Evolutionary conservation across 2,113 vertebrate species (phyloP).

Genomic region (Gymnocephalus cernua): DNA sequence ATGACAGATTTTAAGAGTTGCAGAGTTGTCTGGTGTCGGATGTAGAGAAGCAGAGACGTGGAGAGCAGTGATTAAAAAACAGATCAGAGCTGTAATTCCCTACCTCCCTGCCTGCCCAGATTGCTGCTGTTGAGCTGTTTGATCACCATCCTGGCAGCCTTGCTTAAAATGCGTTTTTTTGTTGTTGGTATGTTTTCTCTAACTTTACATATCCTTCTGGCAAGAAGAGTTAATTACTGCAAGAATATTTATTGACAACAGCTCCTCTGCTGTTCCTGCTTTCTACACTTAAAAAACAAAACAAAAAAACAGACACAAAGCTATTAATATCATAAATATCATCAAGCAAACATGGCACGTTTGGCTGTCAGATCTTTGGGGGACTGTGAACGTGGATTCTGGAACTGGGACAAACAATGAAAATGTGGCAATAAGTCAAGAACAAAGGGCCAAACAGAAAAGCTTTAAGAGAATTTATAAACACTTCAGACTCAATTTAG

Average conservation of each 20-base stretch:
- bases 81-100: constrained; percentile 78
- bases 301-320: neutral
- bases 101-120: constrained; percentile 66
- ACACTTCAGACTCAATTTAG: constrained; percentile 75
- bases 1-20: constrained; percentile 73
- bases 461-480: constrained; percentile 77
- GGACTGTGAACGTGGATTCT: constrained; percentile 8
- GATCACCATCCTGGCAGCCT: constrained; percentile 71
- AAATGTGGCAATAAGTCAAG: constrained; percentile 63
- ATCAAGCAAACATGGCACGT: constrained; percentile 51
- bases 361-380: constrained; percentile 29
- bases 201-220: constrained; percentile 62
- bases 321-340: constrained; percentile 71
- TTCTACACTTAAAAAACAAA: constrained; percentile 15
- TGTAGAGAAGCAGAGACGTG: constrained; percentile 57
- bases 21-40: constrained; percentile 76
- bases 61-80: constrained; percentile 81
- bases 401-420: constrained; percentile 62
- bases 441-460: constrained; percentile 63
- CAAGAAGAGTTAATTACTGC: constrained; percentile 63
- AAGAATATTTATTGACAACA: constrained; percentile 68
- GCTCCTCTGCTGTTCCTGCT: constrained; percentile 44
- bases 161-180: constrained; percentile 53
- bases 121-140: constrained; percentile 75
- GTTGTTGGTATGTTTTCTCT: constrained; percentile 51